Percentiles rank a stretch among this genome's conserved stretches.
These are phyloP conservation scores for Eupsittula cactorum DNA, from an alignment of 2,113 vertebrate genomes.

Conservation along the genomic window DNA sequence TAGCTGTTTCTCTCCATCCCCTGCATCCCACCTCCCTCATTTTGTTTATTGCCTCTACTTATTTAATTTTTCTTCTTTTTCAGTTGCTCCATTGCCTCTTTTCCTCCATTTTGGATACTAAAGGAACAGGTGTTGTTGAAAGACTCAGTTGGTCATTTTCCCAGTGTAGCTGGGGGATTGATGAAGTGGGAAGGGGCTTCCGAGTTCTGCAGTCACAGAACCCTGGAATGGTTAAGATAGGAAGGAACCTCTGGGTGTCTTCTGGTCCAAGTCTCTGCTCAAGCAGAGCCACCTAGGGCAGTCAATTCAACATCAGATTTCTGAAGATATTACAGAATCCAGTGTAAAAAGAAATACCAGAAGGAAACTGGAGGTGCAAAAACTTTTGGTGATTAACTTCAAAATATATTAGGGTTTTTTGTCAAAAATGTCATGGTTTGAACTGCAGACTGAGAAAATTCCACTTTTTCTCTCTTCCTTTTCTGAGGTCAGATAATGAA, in stretches of 20 bases:
- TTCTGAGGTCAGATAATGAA: not conserved
- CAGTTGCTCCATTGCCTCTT: not conserved
- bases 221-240: not conserved
- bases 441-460: not conserved
- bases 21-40: not conserved
- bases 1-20: not conserved
- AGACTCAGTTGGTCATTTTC: not conserved
- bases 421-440: not conserved
- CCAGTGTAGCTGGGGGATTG: not conserved
- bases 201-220: not conserved
- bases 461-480: slow-evolving; percentile 19
- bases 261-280: not conserved
- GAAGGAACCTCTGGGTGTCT: not conserved
- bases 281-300: not conserved
- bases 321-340: not conserved
- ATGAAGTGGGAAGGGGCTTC: not conserved
- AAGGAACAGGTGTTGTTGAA: not conserved
- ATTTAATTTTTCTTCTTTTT: not conserved
- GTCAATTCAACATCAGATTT: not conserved
- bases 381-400: not conserved
- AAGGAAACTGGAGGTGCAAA: not conserved
- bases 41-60: not conserved
- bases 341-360: not conserved
- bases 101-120: not conserved
- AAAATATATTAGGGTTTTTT: not conserved